A percentile compares a stretch with the other conserved stretches of the same genome.
Conservation (phyloP, 2,888 invertebrate species). For the Drosophila mettleri region DNA sequence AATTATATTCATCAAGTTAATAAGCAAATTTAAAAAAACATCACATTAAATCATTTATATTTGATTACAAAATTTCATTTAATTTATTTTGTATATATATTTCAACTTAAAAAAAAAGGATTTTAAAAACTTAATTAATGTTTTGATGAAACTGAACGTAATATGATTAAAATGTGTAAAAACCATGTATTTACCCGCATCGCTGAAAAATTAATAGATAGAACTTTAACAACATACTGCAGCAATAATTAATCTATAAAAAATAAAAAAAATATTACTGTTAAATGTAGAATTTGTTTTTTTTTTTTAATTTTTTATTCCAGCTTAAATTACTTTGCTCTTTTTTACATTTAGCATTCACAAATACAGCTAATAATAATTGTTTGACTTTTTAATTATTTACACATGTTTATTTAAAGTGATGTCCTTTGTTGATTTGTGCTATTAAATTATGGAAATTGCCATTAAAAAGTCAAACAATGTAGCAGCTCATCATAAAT, state of each 20-base stretch:
- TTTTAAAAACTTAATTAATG: neutral
- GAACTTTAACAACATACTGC: neutral
- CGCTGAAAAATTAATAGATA: neutral
- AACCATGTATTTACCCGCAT: neutral
- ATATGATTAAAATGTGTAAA: neutral
- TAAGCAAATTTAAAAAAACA: too few species aligned
- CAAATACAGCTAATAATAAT: constrained; percentile 30
- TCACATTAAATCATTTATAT: too few species aligned
- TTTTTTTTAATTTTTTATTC: constrained; percentile 20
- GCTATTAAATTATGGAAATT: constrained; percentile 63
- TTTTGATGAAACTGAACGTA: neutral
- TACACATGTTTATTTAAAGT: constrained; percentile 36
- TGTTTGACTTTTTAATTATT: constrained; percentile 42
- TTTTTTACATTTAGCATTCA: neutral
- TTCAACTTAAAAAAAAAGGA: too few species aligned
- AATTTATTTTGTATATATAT: too few species aligned
- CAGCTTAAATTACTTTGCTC: constrained; percentile 8
- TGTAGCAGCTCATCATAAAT: constrained; percentile 19
- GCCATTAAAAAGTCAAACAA: constrained; percentile 70
- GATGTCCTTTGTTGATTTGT: constrained; percentile 38
- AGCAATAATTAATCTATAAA: neutral
- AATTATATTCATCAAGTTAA: neutral
- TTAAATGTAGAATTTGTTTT: constrained; percentile 19
- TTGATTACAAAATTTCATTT: too few species aligned
- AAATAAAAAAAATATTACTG: neutral